These are phyloP conservation scores for Rallus limicola DNA, from an alignment of 2,113 vertebrate species.

Conservation along the genomic window DNA sequence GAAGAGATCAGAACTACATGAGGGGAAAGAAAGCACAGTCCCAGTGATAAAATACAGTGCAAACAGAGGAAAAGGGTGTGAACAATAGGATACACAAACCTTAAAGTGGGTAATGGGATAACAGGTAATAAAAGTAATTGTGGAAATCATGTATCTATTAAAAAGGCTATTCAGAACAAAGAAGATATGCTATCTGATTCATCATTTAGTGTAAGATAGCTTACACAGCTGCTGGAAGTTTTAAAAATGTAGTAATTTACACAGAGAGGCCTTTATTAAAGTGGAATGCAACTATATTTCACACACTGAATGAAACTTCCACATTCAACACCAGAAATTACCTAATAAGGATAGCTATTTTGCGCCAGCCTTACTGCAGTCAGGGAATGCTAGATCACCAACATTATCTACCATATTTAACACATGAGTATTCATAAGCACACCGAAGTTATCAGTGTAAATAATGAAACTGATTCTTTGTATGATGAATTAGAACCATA, in stretches of 20 bases:
- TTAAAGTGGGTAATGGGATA: not conserved
- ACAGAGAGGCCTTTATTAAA: not conserved
- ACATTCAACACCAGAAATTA: slow-evolving; percentile 15
- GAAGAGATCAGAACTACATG: not conserved
- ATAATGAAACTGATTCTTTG: not conserved
- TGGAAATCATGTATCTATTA: not conserved
- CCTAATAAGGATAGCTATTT: slow-evolving; percentile 39
- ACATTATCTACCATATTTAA: not conserved
- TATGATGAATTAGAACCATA: not conserved
- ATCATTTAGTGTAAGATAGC: not conserved
- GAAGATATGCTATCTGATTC: slow-evolving; percentile 3
- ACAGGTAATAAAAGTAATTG: slow-evolving; percentile 5
- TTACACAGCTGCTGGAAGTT: not conserved
- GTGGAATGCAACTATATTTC: not conserved
- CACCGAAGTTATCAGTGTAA: not conserved
- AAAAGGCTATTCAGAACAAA: slow-evolving; percentile 6
- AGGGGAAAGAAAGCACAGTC: not conserved
- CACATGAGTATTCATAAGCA: not conserved
- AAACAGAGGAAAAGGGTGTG: not conserved
- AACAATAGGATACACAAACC: not conserved
- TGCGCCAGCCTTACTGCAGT: not conserved
- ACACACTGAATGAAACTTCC: not conserved
- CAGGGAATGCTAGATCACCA: not conserved
- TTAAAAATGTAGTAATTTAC: not conserved
- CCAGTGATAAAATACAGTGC: not conserved